Percentiles rank a stretch among this genome's conserved stretches.
phyloP scores from a whole-genome alignment of 2,797 vertebrate genomes.

The Falco biarmicus region DNA sequence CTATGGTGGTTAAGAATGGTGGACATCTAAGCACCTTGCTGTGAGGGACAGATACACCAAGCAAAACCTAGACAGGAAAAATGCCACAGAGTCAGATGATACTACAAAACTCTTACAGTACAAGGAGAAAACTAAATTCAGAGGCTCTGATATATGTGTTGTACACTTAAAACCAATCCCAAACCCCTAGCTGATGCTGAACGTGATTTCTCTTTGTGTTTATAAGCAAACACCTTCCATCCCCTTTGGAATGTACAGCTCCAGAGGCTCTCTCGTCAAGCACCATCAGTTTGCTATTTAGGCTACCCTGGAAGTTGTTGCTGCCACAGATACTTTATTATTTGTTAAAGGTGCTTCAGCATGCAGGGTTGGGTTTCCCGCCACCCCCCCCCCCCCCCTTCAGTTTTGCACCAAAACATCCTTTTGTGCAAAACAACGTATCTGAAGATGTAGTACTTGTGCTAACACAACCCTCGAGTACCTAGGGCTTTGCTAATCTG shows the following conservation, averaged over 20 bases:
- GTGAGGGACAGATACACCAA: not conserved
- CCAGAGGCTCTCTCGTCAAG: not conserved
- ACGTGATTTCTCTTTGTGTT: not conserved
- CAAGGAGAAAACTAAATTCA: not conserved
- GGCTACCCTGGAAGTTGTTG: not conserved
- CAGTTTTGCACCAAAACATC: not conserved
- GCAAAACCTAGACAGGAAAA: not conserved
- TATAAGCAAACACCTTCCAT: not conserved
- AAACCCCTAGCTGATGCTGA: not conserved
- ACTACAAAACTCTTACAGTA: not conserved
- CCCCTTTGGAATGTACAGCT: not conserved
- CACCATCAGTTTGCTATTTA: not conserved
- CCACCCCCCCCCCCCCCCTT: not conserved
- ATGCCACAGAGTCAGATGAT: not conserved
- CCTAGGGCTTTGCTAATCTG: not conserved
- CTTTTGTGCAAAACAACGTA: not conserved
- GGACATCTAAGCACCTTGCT: not conserved
- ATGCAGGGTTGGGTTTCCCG: not conserved
- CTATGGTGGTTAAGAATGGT: not conserved
- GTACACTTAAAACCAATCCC: fast-evolving
- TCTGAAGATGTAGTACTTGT: not conserved
- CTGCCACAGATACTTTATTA: not conserved
- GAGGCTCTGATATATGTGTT: not conserved
- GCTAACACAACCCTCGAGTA: no score
- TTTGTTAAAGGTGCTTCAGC: not conserved